phyloP scores from a whole-genome alignment of 1,140 invertebrate species.

The Maconellicoccus hirsutus region DNA sequence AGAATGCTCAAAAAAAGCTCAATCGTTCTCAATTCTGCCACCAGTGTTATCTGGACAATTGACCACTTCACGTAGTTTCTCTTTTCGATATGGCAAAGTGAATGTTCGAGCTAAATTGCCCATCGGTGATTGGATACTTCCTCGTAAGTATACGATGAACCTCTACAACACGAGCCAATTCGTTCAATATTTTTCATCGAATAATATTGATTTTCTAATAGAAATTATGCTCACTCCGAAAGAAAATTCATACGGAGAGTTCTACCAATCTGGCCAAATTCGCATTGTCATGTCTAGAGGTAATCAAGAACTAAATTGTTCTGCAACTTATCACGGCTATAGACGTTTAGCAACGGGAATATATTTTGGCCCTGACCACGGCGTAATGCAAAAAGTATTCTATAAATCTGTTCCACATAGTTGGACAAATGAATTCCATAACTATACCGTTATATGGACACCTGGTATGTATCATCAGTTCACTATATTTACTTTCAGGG shows the following conservation, averaged over 20 bases:
- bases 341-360: slow-evolving; percentile 26
- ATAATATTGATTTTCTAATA: neutral
- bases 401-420: neutral
- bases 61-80: slow-evolving; percentile 48
- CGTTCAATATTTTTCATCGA: too few relatives aligned
- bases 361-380: slow-evolving; percentile 24
- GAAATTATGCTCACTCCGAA: slow-evolving; percentile 29
- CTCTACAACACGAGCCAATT: too few relatives aligned
- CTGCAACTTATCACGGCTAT: slow-evolving; percentile 24
- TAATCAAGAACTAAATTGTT: slow-evolving; percentile 25
- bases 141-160: slow-evolving; percentile 37
- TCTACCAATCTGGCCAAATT: slow-evolving; percentile 28
- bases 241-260: slow-evolving; percentile 27
- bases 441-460: slow-evolving; percentile 47
- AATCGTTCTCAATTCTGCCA: slow-evolving; percentile 39
- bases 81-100: slow-evolving; percentile 51
- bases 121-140: slow-evolving; percentile 60
- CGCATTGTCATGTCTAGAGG: slow-evolving; percentile 27
- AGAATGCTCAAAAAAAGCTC: slow-evolving; percentile 28
- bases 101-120: slow-evolving; percentile 57
- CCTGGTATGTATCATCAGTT: slow-evolving; percentile 35
- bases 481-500: too few relatives aligned
- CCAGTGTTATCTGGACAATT: slow-evolving; percentile 53
- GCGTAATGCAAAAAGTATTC: slow-evolving; percentile 23
- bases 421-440: slow-evolving; percentile 49